Percentiles rank a stretch among this genome's conserved stretches.
These are phyloP conservation scores for Mus minutoides DNA, from an alignment of 2,797 vertebrate species.

Conservation along the genomic window DNA sequence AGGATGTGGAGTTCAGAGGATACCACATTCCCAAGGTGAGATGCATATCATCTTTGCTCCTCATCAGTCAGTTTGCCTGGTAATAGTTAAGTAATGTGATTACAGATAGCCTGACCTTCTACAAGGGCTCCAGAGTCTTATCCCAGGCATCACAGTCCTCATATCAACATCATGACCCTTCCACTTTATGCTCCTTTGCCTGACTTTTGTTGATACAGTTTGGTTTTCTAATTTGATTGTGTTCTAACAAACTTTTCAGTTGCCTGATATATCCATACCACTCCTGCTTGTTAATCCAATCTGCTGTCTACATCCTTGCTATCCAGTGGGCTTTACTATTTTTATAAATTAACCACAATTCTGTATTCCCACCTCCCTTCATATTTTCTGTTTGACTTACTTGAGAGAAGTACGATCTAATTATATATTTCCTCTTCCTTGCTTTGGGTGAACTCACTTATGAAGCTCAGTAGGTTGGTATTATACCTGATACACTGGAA, in stretches of 20 bases:
- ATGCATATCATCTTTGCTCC: background rate
- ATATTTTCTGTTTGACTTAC: background rate
- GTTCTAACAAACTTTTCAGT: background rate
- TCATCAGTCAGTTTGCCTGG: background rate
- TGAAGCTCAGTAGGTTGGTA: background rate
- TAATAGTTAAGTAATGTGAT: background rate
- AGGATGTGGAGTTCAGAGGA: conserved; percentile 75
- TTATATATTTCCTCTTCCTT: background rate
- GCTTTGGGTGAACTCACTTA: background rate
- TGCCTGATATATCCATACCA: background rate
- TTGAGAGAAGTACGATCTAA: background rate
- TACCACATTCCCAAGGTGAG: conserved; percentile 86
- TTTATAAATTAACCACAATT: background rate
- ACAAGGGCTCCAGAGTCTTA: background rate
- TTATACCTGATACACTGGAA: background rate
- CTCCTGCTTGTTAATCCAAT: background rate
- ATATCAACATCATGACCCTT: too few species aligned
- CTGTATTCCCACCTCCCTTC: background rate
- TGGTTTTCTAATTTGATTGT: background rate
- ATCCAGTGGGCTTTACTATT: background rate
- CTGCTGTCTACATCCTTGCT: background rate
- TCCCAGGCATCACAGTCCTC: background rate
- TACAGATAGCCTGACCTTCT: background rate
- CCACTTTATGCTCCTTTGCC: background rate
- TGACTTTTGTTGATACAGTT: background rate